A percentile compares a stretch with the other conserved stretches of the same genome.
Evolutionary conservation across 2,888 invertebrate genomes (phyloP).

Genomic region (Octonoba sinensis): DNA sequence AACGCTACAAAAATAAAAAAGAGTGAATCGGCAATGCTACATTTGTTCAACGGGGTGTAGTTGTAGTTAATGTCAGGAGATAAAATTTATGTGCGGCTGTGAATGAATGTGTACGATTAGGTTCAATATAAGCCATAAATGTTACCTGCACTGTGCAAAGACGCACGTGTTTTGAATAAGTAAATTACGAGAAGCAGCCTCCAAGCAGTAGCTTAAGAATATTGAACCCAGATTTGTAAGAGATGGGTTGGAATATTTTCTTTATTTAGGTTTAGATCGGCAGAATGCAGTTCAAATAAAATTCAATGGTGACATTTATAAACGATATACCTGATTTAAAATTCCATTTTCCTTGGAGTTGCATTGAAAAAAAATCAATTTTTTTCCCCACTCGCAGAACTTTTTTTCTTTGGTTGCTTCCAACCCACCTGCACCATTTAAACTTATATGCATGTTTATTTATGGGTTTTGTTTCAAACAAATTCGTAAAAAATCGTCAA

Average conservation of each 20-base stretch:
- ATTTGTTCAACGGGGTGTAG: constrained; percentile 19
- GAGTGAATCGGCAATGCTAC: not conserved
- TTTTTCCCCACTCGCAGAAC: constrained; percentile 22
- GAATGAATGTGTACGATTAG: constrained; percentile 44
- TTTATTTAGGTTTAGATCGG: constrained; percentile 7
- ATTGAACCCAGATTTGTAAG: constrained; percentile 12
- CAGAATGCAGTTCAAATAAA: constrained; percentile 31
- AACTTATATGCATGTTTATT: constrained; percentile 29
- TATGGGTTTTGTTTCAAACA: constrained; percentile 17
- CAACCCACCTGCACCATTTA: not conserved
- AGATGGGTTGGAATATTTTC: constrained; percentile 11
- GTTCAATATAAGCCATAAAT: constrained; percentile 52
- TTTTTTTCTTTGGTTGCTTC: not conserved
- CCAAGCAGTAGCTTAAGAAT: constrained; percentile 21
- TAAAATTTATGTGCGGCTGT: constrained; percentile 48
- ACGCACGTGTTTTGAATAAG: constrained; percentile 49
- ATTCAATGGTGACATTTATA: constrained; percentile 56
- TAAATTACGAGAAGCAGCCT: constrained; percentile 21
- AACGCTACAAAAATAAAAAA: constrained; percentile 28
- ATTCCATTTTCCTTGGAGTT: constrained; percentile 42
- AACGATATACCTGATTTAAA: constrained; percentile 47
- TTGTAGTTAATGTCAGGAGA: constrained; percentile 48
- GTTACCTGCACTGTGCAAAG: constrained; percentile 27
- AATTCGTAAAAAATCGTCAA: constrained; percentile 19
- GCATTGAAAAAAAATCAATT: constrained; percentile 26